Base-by-base conservation (phyloP, 1,140 invertebrate species). In the Drosophila bocki region DNA sequence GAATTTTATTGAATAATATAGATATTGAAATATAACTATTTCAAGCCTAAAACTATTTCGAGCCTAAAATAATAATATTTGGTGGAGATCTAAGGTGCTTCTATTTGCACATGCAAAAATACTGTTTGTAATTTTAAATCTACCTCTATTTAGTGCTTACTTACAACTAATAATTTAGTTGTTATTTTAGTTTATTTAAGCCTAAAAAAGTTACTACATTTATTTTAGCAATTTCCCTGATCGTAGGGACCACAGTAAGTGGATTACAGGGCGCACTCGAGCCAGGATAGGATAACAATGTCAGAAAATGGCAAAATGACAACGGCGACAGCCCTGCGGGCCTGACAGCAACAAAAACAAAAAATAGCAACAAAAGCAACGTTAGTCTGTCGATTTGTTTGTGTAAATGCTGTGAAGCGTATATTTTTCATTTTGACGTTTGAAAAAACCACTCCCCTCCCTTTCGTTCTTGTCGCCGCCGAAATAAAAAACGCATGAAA, bases 391-490 rank as follows among this genome's bases (percentile, higher is more conserved):
- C 85, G 85, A 88, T 84, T 87, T 90, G 80, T 90, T 90, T 88
- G 85, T 84, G 84, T 51, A 84, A 87, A 57, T 58, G 78, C 85
- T 74, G 62, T 80, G 85, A 90, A 90, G 85, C 85, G 81, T 75
- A 82, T 91, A 77, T 90, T 91, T 74, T 90, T 82, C 86, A 90
- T 90, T 90, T 84, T 85, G 85, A 90, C 59, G 81, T 75, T 80
- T 57, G 74, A 11, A 61, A 77, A 67, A 67, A 63, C 67, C 19
- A 41, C 32, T 17, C 29, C 13, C 7, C 35, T 1, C 35, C 26
- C 48, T 7, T 6, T 39, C 32, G 26, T 44, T 33, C 17, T 13
- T 22, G 15, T 50, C 19, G 15, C 32, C 42, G 35, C n/a, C 33
- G 32, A 59, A 50, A 78, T 44, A 68, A 67, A 68, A 67, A 71